Conservation (phyloP, 1,140 invertebrate species). For the Trichonephila clavata region DNA sequence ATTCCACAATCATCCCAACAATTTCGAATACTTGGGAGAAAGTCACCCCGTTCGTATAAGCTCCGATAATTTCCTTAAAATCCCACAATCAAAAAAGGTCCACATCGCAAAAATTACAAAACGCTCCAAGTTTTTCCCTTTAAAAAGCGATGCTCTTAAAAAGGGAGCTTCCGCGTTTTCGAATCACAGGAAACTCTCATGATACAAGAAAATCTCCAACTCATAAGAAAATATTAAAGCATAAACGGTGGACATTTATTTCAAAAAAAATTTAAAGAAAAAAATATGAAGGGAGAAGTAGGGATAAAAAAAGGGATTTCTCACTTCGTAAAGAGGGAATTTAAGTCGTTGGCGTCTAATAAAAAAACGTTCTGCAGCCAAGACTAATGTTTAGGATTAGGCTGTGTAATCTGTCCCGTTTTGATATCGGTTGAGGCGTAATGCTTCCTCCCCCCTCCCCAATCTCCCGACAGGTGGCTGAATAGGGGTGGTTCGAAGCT, state of each 20-base stretch:
- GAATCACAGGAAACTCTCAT: neutral
- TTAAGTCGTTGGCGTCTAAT: conserved; percentile 59
- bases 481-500: neutral
- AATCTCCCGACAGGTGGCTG: neutral
- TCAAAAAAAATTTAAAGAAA: neutral
- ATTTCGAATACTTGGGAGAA: neutral
- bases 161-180: neutral
- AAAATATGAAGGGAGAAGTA: neutral
- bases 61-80: neutral
- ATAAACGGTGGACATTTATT: conserved; percentile 48
- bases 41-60: neutral
- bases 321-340: conserved; percentile 66
- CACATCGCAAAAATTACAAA: neutral
- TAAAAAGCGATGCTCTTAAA: conserved; percentile 7
- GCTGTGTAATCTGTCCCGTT: conserved; percentile 64
- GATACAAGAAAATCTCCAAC: conserved; percentile 37
- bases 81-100: neutral
- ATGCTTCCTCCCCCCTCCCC: neutral
- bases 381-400: conserved; percentile 73
- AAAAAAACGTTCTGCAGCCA: conserved; percentile 47
- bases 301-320: conserved; percentile 34
- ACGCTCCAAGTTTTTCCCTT: neutral
- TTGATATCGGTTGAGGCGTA: conserved; percentile 57
- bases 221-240: conserved; percentile 47
- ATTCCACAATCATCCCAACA: neutral